Percentiles rank a stretch among this genome's conserved stretches.
Conservation (phyloP, 2,113 vertebrate species). For the Elephantulus edwardii region DNA sequence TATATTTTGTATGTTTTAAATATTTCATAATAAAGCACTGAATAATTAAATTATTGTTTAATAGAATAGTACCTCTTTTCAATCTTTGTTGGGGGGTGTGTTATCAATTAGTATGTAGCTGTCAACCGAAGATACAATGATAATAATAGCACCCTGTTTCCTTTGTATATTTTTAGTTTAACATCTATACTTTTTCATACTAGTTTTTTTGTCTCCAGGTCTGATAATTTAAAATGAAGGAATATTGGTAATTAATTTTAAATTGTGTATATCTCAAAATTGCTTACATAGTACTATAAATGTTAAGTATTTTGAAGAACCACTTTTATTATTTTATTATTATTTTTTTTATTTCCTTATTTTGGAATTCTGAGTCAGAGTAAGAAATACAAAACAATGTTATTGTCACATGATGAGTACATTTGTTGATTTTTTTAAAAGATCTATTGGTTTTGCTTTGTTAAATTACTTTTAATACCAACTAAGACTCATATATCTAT, state of each 20-base stretch:
- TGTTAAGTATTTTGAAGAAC: not conserved
- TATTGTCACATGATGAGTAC: no score
- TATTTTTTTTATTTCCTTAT: no score
- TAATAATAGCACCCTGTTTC: not conserved
- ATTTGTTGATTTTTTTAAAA: no score
- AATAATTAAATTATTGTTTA: not conserved
- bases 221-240: not conserved
- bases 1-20: not conserved
- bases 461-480: no score
- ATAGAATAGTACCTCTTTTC: not conserved
- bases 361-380: not conserved
- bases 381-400: not conserved
- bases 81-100: no score
- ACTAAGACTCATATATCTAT: no score
- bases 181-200: not conserved
- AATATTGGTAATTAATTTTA: not conserved
- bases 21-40: not conserved
- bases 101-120: no score
- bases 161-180: no score
- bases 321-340: not conserved
- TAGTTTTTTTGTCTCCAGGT: not conserved
- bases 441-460: no score
- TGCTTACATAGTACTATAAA: not conserved
- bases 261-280: not conserved
- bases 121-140: not conserved